Evolutionary conservation across 2,888 invertebrate genomes (phyloP).

Genomic region (Lissonota sp.): DNA sequence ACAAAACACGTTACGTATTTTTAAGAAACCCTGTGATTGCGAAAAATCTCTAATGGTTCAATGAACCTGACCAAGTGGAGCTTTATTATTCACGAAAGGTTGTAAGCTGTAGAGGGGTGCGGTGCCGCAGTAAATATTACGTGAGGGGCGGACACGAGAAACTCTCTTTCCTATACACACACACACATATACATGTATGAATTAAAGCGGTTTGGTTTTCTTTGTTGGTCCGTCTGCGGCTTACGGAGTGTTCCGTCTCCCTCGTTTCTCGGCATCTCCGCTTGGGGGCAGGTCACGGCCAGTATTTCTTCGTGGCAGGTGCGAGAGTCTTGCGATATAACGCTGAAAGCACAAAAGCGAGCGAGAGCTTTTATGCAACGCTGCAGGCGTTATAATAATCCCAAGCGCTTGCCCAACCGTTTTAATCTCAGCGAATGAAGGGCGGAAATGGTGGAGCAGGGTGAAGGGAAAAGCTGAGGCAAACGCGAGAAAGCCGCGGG

Average conservation of each 20-base stretch:
- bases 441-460: constrained; percentile 45
- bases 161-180: constrained; percentile 15
- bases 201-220: constrained; percentile 28
- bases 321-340: constrained; percentile 36
- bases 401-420: constrained; percentile 54
- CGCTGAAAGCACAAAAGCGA: constrained; percentile 12
- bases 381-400: constrained; percentile 65
- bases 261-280: background rate
- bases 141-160: background rate
- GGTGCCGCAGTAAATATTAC: constrained; percentile 31
- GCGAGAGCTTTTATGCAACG: constrained; percentile 60
- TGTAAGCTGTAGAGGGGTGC: background rate
- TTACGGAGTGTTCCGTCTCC: constrained; percentile 11
- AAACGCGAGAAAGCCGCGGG: constrained; percentile 43
- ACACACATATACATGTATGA: constrained; percentile 15
- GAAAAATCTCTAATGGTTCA: background rate
- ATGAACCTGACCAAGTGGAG: background rate
- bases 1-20: background rate
- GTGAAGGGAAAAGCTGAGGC: background rate
- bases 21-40: background rate
- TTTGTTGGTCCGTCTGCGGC: constrained; percentile 9
- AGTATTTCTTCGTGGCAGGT: constrained; percentile 62
- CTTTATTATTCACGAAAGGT: constrained; percentile 21
- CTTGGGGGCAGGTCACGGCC: constrained; percentile 49
- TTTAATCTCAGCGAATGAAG: constrained; percentile 62